Percentiles rank a stretch among this genome's conserved stretches.
Evolutionary conservation across 2,797 vertebrate genomes (phyloP).

Genomic region (Craterocephalus amniculus): DNA sequence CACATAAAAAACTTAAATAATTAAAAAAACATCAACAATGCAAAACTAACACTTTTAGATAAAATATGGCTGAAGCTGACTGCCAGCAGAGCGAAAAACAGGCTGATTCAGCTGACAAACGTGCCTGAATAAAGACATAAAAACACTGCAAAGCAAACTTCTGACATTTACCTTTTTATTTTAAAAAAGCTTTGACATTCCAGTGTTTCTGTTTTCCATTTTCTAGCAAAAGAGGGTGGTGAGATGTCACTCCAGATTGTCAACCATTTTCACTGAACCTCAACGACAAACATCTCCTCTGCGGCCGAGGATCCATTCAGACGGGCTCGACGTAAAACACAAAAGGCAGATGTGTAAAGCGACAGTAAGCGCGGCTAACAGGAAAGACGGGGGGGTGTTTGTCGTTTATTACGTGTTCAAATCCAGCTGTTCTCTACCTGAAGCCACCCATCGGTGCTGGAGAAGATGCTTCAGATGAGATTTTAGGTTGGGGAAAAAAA

Average conservation of each 20-base stretch:
- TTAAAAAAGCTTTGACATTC: constrained; percentile 82
- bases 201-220: constrained; percentile 85
- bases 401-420: not conserved
- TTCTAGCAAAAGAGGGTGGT: constrained; percentile 76
- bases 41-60: too few relatives aligned
- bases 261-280: constrained; percentile 60
- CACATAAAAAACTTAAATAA: too few relatives aligned
- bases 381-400: not conserved
- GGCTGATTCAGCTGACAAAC: not conserved
- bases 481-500: not conserved
- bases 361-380: constrained; percentile 18
- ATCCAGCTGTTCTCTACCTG: not conserved
- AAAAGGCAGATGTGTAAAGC: constrained; percentile 31
- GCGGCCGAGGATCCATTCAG: constrained; percentile 15
- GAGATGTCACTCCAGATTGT: constrained; percentile 74
- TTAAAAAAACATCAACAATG: too few relatives aligned
- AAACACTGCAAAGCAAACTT: not conserved
- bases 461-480: not conserved
- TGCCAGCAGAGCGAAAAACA: too few relatives aligned
- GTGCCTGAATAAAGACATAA: not conserved
- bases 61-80: too few relatives aligned
- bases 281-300: constrained; percentile 37
- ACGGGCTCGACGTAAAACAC: constrained; percentile 27
- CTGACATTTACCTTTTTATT: constrained; percentile 49
- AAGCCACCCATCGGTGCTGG: constrained; percentile 31